Percentiles rank a stretch among this genome's conserved stretches.
phyloP scores from a whole-genome alignment of 2,113 vertebrate species.

The Sturnira hondurensis region DNA sequence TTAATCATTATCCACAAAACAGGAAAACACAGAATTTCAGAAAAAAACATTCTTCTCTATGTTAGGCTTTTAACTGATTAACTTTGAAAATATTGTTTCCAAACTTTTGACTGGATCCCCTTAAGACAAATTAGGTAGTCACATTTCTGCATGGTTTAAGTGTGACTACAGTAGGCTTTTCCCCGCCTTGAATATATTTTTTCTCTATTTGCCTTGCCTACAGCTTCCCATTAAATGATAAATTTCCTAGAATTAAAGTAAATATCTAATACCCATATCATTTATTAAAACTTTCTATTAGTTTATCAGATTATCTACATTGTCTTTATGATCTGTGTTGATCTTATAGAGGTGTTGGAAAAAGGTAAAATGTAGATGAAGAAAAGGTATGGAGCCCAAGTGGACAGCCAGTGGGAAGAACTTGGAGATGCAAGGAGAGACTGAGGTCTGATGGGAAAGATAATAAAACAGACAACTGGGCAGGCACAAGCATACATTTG shows the following conservation, averaged over 20 bases:
- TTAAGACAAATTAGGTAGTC: background rate
- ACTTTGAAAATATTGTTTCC: background rate
- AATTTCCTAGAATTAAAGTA: background rate
- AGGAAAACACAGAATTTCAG: background rate
- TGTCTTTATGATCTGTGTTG: background rate
- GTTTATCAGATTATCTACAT: background rate
- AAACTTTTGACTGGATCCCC: background rate
- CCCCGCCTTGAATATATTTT: background rate
- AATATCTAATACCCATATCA: background rate
- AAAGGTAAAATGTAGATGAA: background rate
- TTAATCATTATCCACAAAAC: background rate
- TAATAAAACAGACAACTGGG: background rate
- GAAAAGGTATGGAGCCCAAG: background rate
- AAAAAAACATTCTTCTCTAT: background rate
- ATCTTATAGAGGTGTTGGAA: background rate
- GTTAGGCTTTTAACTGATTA: background rate
- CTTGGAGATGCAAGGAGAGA: background rate
- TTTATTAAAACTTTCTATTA: background rate
- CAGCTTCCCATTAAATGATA: background rate
- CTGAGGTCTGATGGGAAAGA: background rate
- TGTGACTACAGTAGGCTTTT: background rate
- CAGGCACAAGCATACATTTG: accelerated
- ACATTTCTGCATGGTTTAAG: background rate
- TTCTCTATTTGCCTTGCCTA: background rate
- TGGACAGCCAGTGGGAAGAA: background rate